Conservation (phyloP, 92 coral and sea anemone genomes). For the Scolanthus callimorphus region DNA sequence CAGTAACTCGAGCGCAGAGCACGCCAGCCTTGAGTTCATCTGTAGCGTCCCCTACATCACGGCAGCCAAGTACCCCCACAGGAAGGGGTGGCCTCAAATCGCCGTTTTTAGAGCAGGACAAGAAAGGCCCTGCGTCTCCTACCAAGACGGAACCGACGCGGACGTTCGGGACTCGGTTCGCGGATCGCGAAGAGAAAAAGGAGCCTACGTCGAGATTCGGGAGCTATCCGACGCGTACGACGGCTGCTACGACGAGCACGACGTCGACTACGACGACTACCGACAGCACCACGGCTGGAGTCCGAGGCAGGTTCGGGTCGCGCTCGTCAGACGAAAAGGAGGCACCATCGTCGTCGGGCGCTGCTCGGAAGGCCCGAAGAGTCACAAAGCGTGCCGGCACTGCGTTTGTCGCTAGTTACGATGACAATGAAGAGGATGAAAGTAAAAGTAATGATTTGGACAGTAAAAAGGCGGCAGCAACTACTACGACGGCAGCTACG, state of each 20-base stretch:
- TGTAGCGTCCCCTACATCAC: constrained; percentile 26
- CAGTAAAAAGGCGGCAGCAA: constrained; percentile 11
- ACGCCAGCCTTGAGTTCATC: constrained; percentile 38
- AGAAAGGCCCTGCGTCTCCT: constrained; percentile 49
- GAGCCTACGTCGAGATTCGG: constrained; percentile 48
- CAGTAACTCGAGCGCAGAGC: constrained; percentile 41
- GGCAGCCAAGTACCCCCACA: constrained; percentile 6
- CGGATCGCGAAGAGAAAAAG: constrained; percentile 42
- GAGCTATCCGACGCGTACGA: constrained; percentile 62
- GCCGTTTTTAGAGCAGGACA: constrained; percentile 52
- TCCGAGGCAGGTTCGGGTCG: constrained; percentile 42
- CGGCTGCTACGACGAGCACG: constrained; percentile 66
- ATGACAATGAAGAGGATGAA: constrained; percentile 51
- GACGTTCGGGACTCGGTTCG: constrained; percentile 38
- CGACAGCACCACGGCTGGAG: constrained; percentile 19
- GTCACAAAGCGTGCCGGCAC: constrained; percentile 71
- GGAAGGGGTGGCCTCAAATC: constrained; percentile 31
- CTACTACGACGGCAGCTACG: no score
- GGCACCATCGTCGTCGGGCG: constrained; percentile 22
- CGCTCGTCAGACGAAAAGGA: constrained; percentile 58
- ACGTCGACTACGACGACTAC: constrained; percentile 45
- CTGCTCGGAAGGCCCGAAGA: constrained; percentile 40
- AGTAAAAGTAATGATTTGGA: constrained; percentile 26
- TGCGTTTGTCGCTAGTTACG: constrained; percentile 45
- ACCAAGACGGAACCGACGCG: constrained; percentile 45